These are phyloP conservation scores for Cyclophora albipunctata DNA, from an alignment of 2,888 invertebrate genomes.

Conservation along the genomic window DNA sequence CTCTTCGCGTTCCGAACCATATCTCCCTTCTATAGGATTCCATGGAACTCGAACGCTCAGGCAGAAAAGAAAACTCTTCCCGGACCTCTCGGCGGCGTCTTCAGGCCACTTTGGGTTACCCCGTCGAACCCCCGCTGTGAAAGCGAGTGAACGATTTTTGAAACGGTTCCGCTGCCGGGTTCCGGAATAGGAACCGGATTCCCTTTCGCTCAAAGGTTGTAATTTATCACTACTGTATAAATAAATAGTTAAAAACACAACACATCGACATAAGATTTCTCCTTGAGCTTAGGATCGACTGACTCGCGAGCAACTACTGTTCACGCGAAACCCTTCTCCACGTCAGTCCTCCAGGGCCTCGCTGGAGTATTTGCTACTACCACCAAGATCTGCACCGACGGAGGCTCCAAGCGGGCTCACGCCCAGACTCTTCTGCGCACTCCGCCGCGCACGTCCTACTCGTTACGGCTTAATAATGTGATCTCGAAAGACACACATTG, in stretches of 20 bases:
- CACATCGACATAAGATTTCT: too few relatives aligned
- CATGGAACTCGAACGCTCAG: slow-evolving; percentile 38
- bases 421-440: slow-evolving; percentile 41
- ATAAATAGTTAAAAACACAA: slow-evolving; percentile 23
- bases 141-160: slow-evolving; percentile 47
- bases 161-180: slow-evolving; percentile 62
- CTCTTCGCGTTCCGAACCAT: too few relatives aligned
- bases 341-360: slow-evolving; percentile 77
- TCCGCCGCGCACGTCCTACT: slow-evolving; percentile 69
- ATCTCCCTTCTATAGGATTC: too few relatives aligned
- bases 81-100: slow-evolving; percentile 72
- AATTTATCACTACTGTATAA: slow-evolving; percentile 19
- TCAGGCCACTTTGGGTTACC: slow-evolving; percentile 60
- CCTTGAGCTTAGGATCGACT: too few relatives aligned
- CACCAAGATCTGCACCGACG: slow-evolving; percentile 14
- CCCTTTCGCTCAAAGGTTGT: slow-evolving; percentile 65
- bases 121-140: slow-evolving; percentile 32
- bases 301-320: slow-evolving; percentile 57
- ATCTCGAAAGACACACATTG: slow-evolving; percentile 32
- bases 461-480: slow-evolving; percentile 64
- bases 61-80: slow-evolving; percentile 63
- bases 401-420: slow-evolving; percentile 36
- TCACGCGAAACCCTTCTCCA: slow-evolving; percentile 56
- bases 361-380: slow-evolving; percentile 82
- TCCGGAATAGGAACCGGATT: slow-evolving; percentile 74